A percentile compares a stretch with the other conserved stretches of the same genome.
phyloP scores from a whole-genome alignment of 2,888 invertebrate genomes.

The Drosophila picticornis region DNA sequence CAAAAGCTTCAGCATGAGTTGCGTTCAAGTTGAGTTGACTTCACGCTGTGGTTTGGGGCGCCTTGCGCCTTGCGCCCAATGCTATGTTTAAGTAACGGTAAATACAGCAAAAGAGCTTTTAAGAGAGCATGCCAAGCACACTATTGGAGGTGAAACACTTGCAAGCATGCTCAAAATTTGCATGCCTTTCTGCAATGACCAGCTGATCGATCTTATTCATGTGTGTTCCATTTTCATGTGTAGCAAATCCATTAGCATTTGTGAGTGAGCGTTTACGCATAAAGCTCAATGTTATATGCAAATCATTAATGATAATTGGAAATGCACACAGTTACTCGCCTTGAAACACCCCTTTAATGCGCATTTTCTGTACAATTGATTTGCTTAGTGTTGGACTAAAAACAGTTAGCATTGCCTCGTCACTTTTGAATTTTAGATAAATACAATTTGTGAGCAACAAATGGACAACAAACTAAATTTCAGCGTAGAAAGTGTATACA shows the following conservation, averaged over 20 bases:
- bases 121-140: constrained; percentile 24
- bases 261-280: neutral
- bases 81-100: constrained; percentile 18
- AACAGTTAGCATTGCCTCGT: neutral
- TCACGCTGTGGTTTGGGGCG: constrained; percentile 6
- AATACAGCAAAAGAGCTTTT: constrained; percentile 1
- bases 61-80: no score
- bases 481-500: constrained; percentile 22
- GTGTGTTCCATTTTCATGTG: constrained; percentile 1
- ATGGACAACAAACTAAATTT: neutral
- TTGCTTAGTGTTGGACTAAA: neutral
- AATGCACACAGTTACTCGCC: neutral
- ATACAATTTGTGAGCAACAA: neutral
- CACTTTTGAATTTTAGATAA: neutral
- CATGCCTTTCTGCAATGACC: neutral
- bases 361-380: neutral
- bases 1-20: constrained; percentile 10
- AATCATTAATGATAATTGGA: neutral
- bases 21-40: constrained; percentile 14
- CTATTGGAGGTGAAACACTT: constrained; percentile 17
- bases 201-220: neutral
- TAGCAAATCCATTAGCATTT: neutral
- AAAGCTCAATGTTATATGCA: constrained; percentile 1
- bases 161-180: neutral
- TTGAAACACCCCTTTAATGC: neutral